phyloP scores from a whole-genome alignment of 2,888 invertebrate species.

The Alloplasta piceator region DNA sequence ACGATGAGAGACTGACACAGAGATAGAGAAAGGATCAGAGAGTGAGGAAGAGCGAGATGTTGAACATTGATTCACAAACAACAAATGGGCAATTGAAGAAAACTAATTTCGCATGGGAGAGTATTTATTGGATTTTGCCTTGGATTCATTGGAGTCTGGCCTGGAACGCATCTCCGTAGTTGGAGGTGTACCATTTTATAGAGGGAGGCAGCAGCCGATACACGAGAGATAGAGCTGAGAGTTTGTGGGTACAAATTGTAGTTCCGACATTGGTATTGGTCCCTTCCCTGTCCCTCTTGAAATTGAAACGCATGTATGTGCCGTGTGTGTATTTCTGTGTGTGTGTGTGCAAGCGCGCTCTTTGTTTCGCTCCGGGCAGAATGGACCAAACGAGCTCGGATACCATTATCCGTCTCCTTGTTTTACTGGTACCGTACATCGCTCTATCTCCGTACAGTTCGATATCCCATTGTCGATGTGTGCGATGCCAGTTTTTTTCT shows the following conservation, averaged over 20 bases:
- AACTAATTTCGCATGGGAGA: conserved; percentile 71
- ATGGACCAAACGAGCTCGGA: conserved; percentile 44
- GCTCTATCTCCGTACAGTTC: conserved; percentile 31
- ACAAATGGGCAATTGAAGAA: conserved; percentile 31
- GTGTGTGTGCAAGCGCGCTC: no score
- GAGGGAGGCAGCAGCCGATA: no score
- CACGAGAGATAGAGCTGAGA: background rate
- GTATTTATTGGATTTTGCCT: conserved; percentile 72
- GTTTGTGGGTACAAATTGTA: conserved; percentile 5
- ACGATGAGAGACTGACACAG: conserved; percentile 13
- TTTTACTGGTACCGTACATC: conserved; percentile 22
- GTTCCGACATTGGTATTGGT: conserved; percentile 24
- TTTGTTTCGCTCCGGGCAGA: conserved; percentile 43
- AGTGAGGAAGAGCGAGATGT: conserved; percentile 16
- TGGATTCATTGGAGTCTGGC: conserved; percentile 12
- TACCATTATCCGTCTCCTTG: conserved; percentile 14
- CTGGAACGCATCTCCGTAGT: background rate
- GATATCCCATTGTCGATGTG: conserved; percentile 7
- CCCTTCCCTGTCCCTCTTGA: background rate
- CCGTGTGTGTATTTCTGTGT: no score
- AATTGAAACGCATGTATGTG: conserved; percentile 13
- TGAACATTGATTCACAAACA: conserved; percentile 1
- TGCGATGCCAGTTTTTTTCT: conserved; percentile 6
- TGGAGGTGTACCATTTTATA: no score
- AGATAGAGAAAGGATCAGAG: background rate